Percentiles rank a stretch among this genome's conserved stretches.
phyloP scores from a whole-genome alignment of 2,888 invertebrate genomes.

The Heliconius erato region DNA sequence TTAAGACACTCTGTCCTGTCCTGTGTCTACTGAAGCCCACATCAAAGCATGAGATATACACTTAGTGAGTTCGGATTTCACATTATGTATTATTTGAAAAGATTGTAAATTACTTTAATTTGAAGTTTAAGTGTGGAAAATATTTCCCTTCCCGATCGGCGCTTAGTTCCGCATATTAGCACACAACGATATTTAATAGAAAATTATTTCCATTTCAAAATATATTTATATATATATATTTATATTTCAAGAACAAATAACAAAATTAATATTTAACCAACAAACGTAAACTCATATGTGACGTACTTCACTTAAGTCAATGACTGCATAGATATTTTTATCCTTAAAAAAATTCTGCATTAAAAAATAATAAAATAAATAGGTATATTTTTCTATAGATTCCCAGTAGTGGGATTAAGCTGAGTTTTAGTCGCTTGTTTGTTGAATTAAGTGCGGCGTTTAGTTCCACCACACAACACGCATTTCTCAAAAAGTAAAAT shows the following conservation, averaged over 20 bases:
- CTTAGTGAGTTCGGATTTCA: not conserved
- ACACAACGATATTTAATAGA: not conserved
- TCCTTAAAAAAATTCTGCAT: not conserved
- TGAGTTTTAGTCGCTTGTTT: no score
- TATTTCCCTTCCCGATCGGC: not conserved
- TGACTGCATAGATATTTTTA: slow-evolving; percentile 26
- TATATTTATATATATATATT: no score
- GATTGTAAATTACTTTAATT: not conserved
- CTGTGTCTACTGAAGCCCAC: not conserved
- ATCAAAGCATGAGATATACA: not conserved
- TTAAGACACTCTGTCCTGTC: not conserved
- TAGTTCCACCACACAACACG: no score
- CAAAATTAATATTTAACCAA: not conserved
- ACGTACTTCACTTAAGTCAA: slow-evolving; percentile 19
- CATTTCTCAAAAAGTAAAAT: no score
- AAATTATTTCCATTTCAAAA: not conserved
- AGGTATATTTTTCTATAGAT: no score
- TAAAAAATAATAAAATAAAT: no score
- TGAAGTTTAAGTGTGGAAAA: not conserved
- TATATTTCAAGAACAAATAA: no score
- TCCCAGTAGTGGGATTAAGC: no score
- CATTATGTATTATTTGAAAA: not conserved
- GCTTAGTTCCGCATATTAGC: not conserved
- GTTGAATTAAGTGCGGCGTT: no score
- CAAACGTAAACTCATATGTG: not conserved